Conservation (phyloP, 2,113 vertebrate species). For the Canis aureus region DNA sequence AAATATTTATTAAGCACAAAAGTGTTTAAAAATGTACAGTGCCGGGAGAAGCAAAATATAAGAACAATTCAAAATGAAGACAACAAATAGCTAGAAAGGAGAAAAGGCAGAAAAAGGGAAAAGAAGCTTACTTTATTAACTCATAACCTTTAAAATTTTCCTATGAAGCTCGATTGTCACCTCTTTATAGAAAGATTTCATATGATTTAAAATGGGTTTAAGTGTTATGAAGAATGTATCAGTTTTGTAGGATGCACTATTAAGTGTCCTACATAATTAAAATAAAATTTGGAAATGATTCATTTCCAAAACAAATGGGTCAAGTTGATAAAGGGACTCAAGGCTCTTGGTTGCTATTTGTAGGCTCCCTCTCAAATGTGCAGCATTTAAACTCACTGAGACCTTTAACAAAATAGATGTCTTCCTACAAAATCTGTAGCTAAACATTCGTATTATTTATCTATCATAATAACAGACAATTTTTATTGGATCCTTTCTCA, state of each 20-base stretch:
- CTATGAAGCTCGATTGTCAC: constrained; percentile 9
- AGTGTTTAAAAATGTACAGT: neutral
- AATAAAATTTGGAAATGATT: constrained; percentile 71
- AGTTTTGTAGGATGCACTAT: constrained; percentile 70
- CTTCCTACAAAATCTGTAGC: constrained; percentile 10
- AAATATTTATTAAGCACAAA: neutral
- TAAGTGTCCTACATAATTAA: constrained; percentile 73
- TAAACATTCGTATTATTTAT: constrained; percentile 38
- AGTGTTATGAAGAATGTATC: constrained; percentile 76
- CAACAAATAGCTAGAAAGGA: neutral
- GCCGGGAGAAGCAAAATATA: neutral
- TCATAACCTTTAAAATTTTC: constrained; percentile 18
- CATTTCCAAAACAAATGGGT: constrained; percentile 72
- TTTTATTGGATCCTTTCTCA: neutral
- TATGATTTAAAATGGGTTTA: constrained; percentile 71
- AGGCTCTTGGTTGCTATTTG: neutral
- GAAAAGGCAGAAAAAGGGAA: neutral
- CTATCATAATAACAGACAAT: neutral
- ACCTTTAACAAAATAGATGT: neutral
- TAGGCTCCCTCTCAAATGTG: neutral
- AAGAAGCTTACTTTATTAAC: constrained; percentile 9
- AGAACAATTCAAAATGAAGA: neutral
- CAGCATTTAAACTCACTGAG: neutral
- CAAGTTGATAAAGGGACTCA: neutral
- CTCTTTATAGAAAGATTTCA: constrained; percentile 61